Conservation (phyloP, 2,888 invertebrate genomes). For the Troides helena region DNA sequence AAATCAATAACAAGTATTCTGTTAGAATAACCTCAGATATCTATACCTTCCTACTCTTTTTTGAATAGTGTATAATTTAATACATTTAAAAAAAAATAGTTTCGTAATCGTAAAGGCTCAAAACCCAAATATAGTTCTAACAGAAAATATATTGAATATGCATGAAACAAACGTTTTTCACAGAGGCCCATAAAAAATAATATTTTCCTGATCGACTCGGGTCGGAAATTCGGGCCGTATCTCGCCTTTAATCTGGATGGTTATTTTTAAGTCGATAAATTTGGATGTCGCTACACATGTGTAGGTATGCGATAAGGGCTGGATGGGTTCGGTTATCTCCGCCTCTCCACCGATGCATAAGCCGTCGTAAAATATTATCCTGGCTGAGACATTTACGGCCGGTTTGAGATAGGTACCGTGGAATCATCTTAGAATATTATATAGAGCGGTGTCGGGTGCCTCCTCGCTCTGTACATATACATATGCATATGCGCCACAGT, state of each 20-base stretch:
- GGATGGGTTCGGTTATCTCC: conserved; percentile 46
- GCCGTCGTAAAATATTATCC: conserved; percentile 78
- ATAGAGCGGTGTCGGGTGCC: conserved; percentile 34
- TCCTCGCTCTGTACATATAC: conserved; percentile 13
- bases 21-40: too few relatives aligned
- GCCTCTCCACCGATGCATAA: conserved; percentile 56
- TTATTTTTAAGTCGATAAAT: conserved; percentile 78
- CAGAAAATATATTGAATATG: conserved; percentile 18
- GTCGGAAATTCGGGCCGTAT: conserved; percentile 46
- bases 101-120: background rate
- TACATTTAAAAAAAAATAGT: background rate
- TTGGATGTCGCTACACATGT: conserved; percentile 75
- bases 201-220: conserved; percentile 55
- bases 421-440: conserved; percentile 60
- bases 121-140: background rate
- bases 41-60: too few relatives aligned
- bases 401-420: conserved; percentile 69
- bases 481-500: conserved; percentile 10
- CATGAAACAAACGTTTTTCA: conserved; percentile 37
- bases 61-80: too few relatives aligned
- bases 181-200: conserved; percentile 48
- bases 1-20: too few relatives aligned
- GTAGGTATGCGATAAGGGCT: conserved; percentile 68
- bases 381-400: conserved; percentile 72
- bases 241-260: conserved; percentile 72